Evolutionary conservation across 2,113 vertebrate species (phyloP), one percentile per base, ranked within the genome.

Genomic region (Ictalurus furcatus): DNA sequence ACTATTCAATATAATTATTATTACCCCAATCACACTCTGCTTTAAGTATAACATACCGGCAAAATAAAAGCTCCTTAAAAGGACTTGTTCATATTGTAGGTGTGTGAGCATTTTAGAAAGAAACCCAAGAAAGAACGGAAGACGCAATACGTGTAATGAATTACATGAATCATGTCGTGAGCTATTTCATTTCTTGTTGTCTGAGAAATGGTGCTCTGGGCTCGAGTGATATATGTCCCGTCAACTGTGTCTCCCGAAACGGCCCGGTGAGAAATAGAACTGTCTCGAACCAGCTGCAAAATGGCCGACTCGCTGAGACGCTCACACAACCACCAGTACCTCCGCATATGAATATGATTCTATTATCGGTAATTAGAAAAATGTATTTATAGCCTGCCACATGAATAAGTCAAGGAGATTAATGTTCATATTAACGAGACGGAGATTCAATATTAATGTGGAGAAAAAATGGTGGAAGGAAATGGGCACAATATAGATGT

Each of bases 161-260:
- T 87, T 40, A 92, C 88, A 92, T 85, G 90, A 89, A 86, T 87
- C 78, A 90, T 90, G 88, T 30, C 13, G 85, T 85, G 44, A 88
- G 86, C 91, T 93, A 95, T 94, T 94, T 95, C 93, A 65, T 89
- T 92, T 89, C 92, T 82, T 6, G 1, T 84, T 9, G 2, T 30
- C 2, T 94, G 94, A 94, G 92, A 6, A 94, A 96, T 93, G 90
- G 87, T 25, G 73, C 88, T 90, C 78, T 91, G 86, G 88, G 91
- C 81, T 67, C 84, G 84, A 93, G 91, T 90, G 92, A 94, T 88
- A 92, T 91, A 92, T 90, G 82, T 69, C 84, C 88, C 91, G 69
- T 87, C 88, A 93, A 94, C 94, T 94, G 91, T 92, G 92, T 84
- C 91, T 84, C 58, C 59, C 30, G 34, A 83, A 61, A 61, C 58